These are phyloP conservation scores for Procambarus virginalis DNA, from an alignment of 1,140 invertebrate genomes.

Conservation along the genomic window DNA sequence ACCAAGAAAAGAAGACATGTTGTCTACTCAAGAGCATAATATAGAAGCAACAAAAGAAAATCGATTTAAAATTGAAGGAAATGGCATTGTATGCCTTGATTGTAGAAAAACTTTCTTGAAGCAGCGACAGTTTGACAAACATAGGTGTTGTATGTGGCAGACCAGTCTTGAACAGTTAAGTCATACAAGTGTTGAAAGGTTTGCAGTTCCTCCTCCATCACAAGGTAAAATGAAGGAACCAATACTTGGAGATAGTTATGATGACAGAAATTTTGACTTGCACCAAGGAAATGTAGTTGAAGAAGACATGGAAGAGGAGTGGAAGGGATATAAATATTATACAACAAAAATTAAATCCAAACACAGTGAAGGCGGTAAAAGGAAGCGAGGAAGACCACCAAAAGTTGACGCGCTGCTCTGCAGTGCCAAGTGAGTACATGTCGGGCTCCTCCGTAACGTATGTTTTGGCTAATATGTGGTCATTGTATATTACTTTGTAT, in stretches of 20 bases:
- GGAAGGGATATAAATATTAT: conserved; percentile 10
- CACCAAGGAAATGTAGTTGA: background rate
- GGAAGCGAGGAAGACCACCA: conserved; percentile 25
- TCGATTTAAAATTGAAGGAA: conserved; percentile 7
- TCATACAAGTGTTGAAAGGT: background rate
- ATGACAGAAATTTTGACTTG: background rate
- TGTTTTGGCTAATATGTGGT: too few relatives aligned
- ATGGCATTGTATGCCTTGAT: conserved; percentile 13
- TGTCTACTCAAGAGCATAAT: background rate
- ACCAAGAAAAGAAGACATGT: conserved; percentile 17
- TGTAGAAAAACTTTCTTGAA: conserved; percentile 18
- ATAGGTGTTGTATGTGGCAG: conserved; percentile 30
- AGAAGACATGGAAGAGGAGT: conserved; percentile 20
- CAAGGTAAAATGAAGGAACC: background rate
- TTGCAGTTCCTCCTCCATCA: background rate
- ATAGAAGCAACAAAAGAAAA: background rate
- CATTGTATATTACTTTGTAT: too few relatives aligned
- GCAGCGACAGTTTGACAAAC: conserved; percentile 44
- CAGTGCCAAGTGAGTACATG: background rate
- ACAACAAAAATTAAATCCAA: conserved; percentile 17
- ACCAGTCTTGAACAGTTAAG: conserved; percentile 1
- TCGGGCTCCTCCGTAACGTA: background rate
- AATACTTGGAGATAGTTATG: background rate
- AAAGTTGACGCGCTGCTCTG: conserved; percentile 3
- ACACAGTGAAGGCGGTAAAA: background rate